Base-by-base conservation (phyloP, 2,797 vertebrate genomes). In the Carapus acus region DNA sequence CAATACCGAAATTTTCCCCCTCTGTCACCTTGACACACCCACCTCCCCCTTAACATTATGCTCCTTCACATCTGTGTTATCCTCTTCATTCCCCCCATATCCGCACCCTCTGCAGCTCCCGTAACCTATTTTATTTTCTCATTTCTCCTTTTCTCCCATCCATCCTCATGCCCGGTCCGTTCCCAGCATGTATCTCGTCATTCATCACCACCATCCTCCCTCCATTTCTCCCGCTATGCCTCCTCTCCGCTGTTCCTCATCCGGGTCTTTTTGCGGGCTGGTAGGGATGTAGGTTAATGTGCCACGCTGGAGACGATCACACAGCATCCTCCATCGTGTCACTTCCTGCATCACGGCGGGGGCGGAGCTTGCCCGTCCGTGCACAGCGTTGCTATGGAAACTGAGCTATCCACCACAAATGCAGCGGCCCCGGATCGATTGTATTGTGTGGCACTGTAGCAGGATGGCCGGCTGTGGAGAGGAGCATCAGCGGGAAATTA, bases 261-360 rank as follows among this genome's bases (percentile, higher is more conserved):
- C 57, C 61, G 54, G 71, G 67, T 75, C 41, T 76, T 33, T 33
- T 9, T 72, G 16, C 27, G 7, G 22, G 39, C 45, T 52, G 18
- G 8, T 58, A 36, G 55, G 61, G 77, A 88, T 86, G 78, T 87
- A 82, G 86, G 87, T 88, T 86, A 88, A 86, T 85, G 82, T 89
- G 85, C 82, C 83, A 88, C 64, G 77, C 77, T 83, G 78, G 76
- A 80, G 68, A 67, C 33, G 48, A 29, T 53, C 13, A 39, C 65
- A 60, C 47, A 16, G 54, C 63, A 36, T 59, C 71, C 70, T 79
- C 68, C 67, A 73, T 73, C 50, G 27, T 58, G 69, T 75, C 71
- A 54, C 63, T 71, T 69, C 61, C 60, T 74, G 62, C 76, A 57
- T 66, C 24, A 60, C 73, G 58, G 40, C 49, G 66, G 57, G 54